phyloP scores from a whole-genome alignment of 2,888 invertebrate species.

The Ephialtes manifestator region DNA sequence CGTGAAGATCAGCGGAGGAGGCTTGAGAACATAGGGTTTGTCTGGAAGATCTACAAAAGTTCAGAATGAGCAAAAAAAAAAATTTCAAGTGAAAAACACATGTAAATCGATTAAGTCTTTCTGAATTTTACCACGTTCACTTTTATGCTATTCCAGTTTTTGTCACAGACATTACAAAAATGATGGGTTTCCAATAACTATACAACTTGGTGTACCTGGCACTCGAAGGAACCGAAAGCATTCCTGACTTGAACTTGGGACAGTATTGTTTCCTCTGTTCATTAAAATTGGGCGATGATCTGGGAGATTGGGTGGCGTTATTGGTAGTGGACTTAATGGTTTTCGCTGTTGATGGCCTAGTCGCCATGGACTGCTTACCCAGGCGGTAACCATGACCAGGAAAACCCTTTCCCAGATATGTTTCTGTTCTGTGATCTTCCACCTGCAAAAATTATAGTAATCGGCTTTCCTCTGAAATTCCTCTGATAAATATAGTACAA shows the following conservation, averaged over 20 bases:
- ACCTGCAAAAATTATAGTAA: constrained; percentile 72
- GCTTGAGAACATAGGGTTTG: constrained; percentile 67
- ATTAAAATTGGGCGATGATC: constrained; percentile 42
- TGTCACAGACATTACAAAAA: neutral
- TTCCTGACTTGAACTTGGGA: constrained; percentile 57
- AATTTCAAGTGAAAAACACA: neutral
- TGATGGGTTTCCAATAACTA: neutral
- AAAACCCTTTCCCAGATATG: constrained; percentile 75
- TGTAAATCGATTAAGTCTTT: too few relatives aligned
- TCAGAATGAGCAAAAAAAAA: neutral
- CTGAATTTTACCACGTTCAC: too few relatives aligned
- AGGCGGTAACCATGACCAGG: constrained; percentile 82
- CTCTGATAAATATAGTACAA: too few relatives aligned
- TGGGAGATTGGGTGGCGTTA: constrained; percentile 23
- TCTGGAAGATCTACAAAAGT: constrained; percentile 67
- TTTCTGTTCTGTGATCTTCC: constrained; percentile 80
- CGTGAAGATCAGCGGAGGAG: constrained; percentile 70
- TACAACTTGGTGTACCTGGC: constrained; percentile 48
- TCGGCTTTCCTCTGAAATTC: too few relatives aligned
- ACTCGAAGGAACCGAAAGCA: constrained; percentile 45
- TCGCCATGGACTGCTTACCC: constrained; percentile 72
- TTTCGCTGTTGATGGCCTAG: constrained; percentile 18
- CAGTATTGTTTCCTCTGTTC: constrained; percentile 49
- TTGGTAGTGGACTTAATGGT: constrained; percentile 34
- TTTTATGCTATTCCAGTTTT: neutral